Evolutionary conservation across 2,888 invertebrate genomes (phyloP).

Genomic region (Ellobium chinense): DNA sequence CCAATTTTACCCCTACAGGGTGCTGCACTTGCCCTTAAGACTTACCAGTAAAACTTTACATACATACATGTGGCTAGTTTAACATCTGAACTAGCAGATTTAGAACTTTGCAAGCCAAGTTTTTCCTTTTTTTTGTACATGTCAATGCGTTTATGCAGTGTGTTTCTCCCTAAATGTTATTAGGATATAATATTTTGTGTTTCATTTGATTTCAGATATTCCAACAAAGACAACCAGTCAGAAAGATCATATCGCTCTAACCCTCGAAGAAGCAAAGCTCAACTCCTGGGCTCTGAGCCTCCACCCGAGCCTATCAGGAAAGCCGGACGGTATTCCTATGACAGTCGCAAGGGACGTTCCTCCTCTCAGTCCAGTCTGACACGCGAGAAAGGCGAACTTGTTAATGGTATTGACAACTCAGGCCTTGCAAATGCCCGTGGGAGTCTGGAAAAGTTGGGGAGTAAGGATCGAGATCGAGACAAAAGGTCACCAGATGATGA

Average conservation of each 20-base stretch:
- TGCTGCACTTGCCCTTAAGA: too few species aligned
- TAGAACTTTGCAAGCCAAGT: too few species aligned
- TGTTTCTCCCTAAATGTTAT: not conserved
- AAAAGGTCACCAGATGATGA: not conserved
- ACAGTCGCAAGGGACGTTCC: not conserved
- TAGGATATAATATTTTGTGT: not conserved
- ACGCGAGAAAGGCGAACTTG: conserved; percentile 8
- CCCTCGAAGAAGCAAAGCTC: not conserved
- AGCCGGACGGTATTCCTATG: conserved; percentile 13
- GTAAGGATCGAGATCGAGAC: not conserved
- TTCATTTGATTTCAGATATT: not conserved
- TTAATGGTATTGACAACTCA: conserved; percentile 9
- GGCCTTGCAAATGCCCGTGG: not conserved
- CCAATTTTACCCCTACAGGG: too few species aligned
- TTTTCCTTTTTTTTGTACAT: too few species aligned
- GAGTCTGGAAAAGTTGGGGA: not conserved
- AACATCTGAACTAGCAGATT: too few species aligned
- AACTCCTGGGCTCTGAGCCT: not conserved
- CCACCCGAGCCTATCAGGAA: not conserved
- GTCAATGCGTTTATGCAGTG: too few species aligned
- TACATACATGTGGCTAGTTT: too few species aligned
- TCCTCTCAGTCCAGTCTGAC: conserved; percentile 26
- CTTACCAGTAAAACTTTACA: too few species aligned
- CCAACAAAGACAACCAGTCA: conserved; percentile 15
- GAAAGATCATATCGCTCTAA: conserved; percentile 15